Evolutionary conservation across 2,888 invertebrate genomes (phyloP).

Genomic region (Zhuqinia jingwanae): DNA sequence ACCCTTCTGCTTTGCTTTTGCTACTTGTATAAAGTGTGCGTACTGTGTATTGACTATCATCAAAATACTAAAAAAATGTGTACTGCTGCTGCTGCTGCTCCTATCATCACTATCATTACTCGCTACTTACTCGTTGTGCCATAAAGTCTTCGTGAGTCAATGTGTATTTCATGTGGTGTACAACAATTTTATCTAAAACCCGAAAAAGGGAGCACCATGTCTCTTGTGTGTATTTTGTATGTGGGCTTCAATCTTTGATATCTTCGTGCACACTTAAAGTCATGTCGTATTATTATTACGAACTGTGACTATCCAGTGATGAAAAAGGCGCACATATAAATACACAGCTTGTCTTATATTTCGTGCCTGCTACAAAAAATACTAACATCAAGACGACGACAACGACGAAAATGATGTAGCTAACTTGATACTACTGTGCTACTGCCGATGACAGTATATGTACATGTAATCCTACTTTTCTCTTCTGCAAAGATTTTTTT

Average conservation of each 20-base stretch:
- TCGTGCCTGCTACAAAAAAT: neutral
- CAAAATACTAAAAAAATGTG: neutral
- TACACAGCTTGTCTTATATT: neutral
- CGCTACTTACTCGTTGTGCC: neutral
- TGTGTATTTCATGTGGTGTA: conserved; percentile 8
- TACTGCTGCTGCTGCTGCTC: too few species aligned
- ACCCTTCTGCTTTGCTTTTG: conserved; percentile 11
- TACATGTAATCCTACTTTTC: too few species aligned
- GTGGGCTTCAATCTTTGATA: conserved; percentile 25
- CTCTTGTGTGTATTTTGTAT: too few species aligned
- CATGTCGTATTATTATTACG: neutral
- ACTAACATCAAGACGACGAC: too few species aligned
- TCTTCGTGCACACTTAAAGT: neutral
- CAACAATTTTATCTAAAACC: conserved; percentile 23
- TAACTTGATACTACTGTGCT: too few species aligned
- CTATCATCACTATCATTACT: conserved; percentile 14
- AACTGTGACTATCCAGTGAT: neutral
- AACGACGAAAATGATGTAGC: neutral
- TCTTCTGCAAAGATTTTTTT: too few species aligned
- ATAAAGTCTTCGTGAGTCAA: conserved; percentile 16
- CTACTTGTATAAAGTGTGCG: neutral
- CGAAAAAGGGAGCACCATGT: neutral
- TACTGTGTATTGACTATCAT: neutral
- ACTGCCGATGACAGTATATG: too few species aligned
- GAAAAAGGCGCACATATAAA: neutral